phyloP scores from a whole-genome alignment of 1,140 invertebrate genomes.

The Drosophila chauvacae region DNA sequence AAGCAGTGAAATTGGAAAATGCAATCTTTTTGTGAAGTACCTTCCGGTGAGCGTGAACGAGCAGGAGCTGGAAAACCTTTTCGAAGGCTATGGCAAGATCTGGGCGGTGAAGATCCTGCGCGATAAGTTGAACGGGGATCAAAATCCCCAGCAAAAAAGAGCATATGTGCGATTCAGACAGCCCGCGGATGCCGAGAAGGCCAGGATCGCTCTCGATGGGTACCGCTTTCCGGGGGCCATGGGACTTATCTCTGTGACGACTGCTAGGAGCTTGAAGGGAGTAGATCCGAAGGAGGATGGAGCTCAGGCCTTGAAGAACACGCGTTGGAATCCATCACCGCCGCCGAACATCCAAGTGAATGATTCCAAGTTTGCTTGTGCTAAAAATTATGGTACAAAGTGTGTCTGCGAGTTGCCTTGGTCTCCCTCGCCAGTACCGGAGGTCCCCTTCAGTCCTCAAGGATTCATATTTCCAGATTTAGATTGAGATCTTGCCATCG shows the following conservation, averaged over 20 bases:
- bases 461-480: not conserved
- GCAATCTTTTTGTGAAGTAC: not conserved
- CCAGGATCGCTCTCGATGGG: not conserved
- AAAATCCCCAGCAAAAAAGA: not conserved
- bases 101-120: not conserved
- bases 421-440: not conserved
- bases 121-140: not conserved
- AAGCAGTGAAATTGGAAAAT: not conserved
- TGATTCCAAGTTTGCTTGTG: not conserved
- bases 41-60: not conserved
- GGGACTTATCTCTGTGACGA: not conserved
- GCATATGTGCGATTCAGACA: conserved; percentile 1
- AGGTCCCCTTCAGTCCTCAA: not conserved
- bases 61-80: not conserved
- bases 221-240: not conserved
- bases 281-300: not conserved
- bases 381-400: not conserved
- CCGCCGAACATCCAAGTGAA: not conserved
- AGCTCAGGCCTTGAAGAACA: not conserved
- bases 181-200: not conserved
- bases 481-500: not conserved
- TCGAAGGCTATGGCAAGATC: not conserved
- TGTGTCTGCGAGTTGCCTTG: not conserved
- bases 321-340: not conserved
- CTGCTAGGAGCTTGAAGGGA: not conserved